Evolutionary conservation across 2,113 vertebrate species (phyloP), one percentile per base, ranked within the genome.

Genomic region (Desmodus rotundus): DNA sequence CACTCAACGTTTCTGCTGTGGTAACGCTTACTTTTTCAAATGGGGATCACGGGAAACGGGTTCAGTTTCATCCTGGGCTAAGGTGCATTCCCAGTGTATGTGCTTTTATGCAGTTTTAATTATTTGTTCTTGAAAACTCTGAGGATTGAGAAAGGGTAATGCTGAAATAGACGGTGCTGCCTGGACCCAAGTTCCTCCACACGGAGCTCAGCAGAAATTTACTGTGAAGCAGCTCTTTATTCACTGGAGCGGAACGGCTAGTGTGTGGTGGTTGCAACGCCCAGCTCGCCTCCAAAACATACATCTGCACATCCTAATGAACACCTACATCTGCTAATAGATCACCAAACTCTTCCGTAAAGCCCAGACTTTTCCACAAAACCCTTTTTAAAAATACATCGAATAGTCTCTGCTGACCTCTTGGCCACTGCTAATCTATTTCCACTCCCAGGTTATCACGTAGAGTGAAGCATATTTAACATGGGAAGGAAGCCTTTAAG

Each of bases 91-190:
- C 77, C 20, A 89, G 16, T 80, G 3, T 77, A 24, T 84, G 33
- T 73, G 28, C 33, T 90, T 97, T 96, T 91, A 94, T 76, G 72
- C 50, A 73, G 61, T 70, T 70, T 85, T 28, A 20, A n/a, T 67
- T 17, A 52, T 58, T 95, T 82, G 43, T 63, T 92, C 68, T 85
- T 82, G 65, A 95, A 91, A 97, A 89, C 89, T 20, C 26, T 33
- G 78, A 87, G 38, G 73, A 89, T 91, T 97, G 83, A 86, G 77
- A n/a, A 97, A 70, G 38, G 15, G 9, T 33, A 78, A 82, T 65
- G 1, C 56, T 56, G 70, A 58, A 82, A 54, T 22, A 68, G 33
- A 41, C 1, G 22, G 36, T 7, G 0, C 65, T 20, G 3, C 61
- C 20, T 0, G 1, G 15, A 72, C 7, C 13, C 7, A 22, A 63